Conservation (phyloP, 2,113 vertebrate species). For the Chelonoidis abingdonii region DNA sequence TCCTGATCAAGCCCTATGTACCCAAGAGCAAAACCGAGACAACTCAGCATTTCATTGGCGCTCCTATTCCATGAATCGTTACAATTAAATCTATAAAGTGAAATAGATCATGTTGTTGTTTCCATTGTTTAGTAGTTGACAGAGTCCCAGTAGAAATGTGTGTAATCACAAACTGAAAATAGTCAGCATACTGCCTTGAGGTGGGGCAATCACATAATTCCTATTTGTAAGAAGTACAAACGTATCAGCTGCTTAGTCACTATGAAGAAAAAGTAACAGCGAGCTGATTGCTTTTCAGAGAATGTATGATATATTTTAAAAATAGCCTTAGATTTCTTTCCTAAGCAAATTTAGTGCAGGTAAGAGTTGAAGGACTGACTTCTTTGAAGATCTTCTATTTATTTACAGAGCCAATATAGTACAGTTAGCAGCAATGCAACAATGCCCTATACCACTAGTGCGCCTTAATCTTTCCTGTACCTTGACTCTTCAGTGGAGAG, state of each 20-base stretch:
- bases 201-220: background rate
- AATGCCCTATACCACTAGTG: background rate
- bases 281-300: background rate
- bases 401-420: background rate
- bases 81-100: slow-evolving; percentile 5
- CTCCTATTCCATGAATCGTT: background rate
- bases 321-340: background rate
- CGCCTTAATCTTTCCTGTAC: background rate
- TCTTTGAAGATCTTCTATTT: background rate
- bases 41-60: background rate
- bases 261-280: background rate
- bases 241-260: background rate
- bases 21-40: background rate
- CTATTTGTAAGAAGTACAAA: background rate
- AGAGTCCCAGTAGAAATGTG: slow-evolving; percentile 9
- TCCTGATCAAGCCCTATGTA: background rate
- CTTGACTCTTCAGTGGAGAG: background rate
- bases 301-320: background rate
- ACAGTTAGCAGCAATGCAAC: background rate
- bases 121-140: slow-evolving; percentile 25
- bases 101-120: slow-evolving; percentile 24
- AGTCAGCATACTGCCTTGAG: background rate
- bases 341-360: background rate
- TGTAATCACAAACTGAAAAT: slow-evolving; percentile 28
- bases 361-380: background rate